These are phyloP conservation scores for Orgyia antiqua DNA, from an alignment of 2,888 invertebrate genomes.

Conservation along the genomic window DNA sequence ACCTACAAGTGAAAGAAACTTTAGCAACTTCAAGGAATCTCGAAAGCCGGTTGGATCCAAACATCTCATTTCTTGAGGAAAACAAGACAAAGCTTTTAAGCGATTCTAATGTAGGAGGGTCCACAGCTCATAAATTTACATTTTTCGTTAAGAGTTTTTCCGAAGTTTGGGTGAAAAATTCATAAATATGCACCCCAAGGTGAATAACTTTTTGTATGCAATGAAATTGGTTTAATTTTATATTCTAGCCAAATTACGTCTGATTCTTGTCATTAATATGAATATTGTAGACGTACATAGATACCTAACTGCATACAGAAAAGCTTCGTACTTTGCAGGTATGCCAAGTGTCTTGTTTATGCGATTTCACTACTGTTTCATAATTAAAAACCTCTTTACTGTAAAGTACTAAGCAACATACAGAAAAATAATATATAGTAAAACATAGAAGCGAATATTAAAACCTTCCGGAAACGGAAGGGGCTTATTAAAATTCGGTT, in stretches of 20 bases:
- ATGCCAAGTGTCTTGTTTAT: too few species aligned
- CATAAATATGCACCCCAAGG: conserved; percentile 34
- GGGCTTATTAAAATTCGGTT: too few species aligned
- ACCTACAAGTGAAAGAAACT: conserved; percentile 34
- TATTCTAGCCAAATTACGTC: neutral
- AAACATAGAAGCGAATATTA: too few species aligned
- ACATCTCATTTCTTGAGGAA: conserved; percentile 47
- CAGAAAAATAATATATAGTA: too few species aligned
- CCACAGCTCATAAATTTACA: conserved; percentile 50
- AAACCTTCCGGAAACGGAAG: too few species aligned
- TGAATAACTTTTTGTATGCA: conserved; percentile 20
- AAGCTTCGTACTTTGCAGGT: too few species aligned
- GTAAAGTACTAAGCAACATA: too few species aligned
- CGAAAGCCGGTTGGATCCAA: conserved; percentile 34
- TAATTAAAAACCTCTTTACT: too few species aligned
- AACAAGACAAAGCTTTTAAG: conserved; percentile 76
- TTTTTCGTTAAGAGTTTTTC: conserved; percentile 35
- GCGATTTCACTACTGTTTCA: too few species aligned
- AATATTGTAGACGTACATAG: too few species aligned
- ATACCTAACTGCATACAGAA: too few species aligned
- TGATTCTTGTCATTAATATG: too few species aligned
- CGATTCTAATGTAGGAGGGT: conserved; percentile 57
- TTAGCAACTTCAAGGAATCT: conserved; percentile 39
- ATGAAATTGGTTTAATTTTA: conserved; percentile 6
- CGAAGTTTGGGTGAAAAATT: conserved; percentile 33